These are phyloP conservation scores for Clarias batrachus DNA, from an alignment of 2,113 vertebrate genomes.

Conservation along the genomic window DNA sequence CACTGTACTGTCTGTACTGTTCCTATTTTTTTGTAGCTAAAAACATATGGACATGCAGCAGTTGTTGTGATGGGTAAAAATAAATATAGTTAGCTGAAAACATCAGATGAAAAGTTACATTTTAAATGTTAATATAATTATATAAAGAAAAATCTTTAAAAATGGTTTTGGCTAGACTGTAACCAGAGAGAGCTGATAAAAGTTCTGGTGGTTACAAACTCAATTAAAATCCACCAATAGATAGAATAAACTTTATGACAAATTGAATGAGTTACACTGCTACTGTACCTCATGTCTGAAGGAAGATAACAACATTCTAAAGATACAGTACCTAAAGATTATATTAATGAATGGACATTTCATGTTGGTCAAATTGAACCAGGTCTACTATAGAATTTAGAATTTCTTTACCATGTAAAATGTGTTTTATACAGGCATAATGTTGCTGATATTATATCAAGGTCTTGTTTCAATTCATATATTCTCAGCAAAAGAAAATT, in stretches of 20 bases:
- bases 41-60: too few species aligned
- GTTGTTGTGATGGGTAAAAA: too few species aligned
- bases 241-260: not conserved
- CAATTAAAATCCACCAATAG: not conserved
- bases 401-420: not conserved
- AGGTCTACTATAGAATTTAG: not conserved
- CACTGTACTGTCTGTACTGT: too few species aligned
- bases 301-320: not conserved
- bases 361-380: not conserved
- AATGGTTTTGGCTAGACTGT: not conserved
- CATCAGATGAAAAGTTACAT: too few species aligned
- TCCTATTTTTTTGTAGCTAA: too few species aligned
- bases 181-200: not conserved
- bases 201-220: not conserved
- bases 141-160: too few species aligned
- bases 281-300: not conserved
- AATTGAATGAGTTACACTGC: not conserved
- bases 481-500: not conserved
- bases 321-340: not conserved
- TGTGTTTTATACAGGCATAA: not conserved
- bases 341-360: not conserved
- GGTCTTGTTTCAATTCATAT: not conserved
- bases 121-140: too few species aligned
- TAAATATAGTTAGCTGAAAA: too few species aligned
- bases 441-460: not conserved